Base-by-base conservation (phyloP, 2,888 invertebrate species). In the Camptogramma bilineatum region DNA sequence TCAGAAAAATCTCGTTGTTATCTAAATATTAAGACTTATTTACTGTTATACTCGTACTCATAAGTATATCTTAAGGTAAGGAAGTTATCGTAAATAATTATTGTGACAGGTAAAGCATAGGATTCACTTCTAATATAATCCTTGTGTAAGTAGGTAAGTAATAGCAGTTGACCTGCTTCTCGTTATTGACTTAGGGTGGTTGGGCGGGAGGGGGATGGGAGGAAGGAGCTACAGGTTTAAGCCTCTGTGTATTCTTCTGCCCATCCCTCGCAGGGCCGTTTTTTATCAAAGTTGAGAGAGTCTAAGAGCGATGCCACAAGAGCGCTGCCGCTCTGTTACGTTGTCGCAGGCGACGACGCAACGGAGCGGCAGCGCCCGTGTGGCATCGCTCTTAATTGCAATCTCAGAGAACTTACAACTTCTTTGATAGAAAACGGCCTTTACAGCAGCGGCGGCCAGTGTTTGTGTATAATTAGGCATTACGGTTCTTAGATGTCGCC, bases 391-490 rank as follows among this genome's bases (percentile, higher is more conserved):
- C n/a, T n/a, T n/a, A n/a, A n/a, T n/a, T n/a, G n/a, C n/a, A n/a
- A n/a, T n/a, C n/a, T n/a, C n/a, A n/a, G n/a, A n/a, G n/a, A n/a
- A n/a, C n/a, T n/a, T n/a, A n/a, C n/a, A 34, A 34, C 34, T 34
- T 16, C 42, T 18, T 47, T 21, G 19, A 47, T 21, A 47, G 47
- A 47, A 47, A 47, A 9, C 47, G 47, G 21, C 42, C 1, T 47
- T 21, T 13, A 21, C 0, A 46, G 24, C 50, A 51, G 16, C 16
- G 24, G 50, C 18, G 18, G 34, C 31, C 34, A 34, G 31, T 28
- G 51, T 42, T 16, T n/a, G 42, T 16, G 42, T 16, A 16, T n/a
- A 42, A n/a, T 42, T 42, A 42, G 42, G 4, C 16, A 42, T 42
- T 16, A 42, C 42, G 4, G 4, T 42, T 5, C n/a, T n/a, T 42